Percentiles rank a stretch among this genome's conserved stretches.
These are phyloP conservation scores for Lithophane semibrunnea DNA, from an alignment of 2,888 invertebrate species.

Conservation along the genomic window DNA sequence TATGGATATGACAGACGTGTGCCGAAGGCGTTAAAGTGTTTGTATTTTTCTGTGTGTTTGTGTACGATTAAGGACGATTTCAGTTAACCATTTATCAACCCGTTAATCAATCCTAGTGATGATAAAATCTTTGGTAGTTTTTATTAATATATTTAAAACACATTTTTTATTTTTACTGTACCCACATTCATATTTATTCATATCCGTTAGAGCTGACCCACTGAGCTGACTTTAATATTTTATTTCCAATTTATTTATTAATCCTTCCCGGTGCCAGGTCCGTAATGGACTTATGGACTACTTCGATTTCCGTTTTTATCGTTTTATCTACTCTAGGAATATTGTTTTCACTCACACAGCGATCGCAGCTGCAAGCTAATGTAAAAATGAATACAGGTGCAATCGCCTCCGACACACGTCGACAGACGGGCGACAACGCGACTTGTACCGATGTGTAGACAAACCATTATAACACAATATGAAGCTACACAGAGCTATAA, in stretches of 20 bases:
- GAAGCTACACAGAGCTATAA: slow-evolving; percentile 52
- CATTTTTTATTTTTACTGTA: not conserved
- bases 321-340: slow-evolving; percentile 35
- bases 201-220: not conserved
- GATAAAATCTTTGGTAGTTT: not conserved
- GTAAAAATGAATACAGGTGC: slow-evolving; percentile 46
- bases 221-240: slow-evolving; percentile 16
- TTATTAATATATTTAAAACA: not conserved
- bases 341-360: slow-evolving; percentile 45
- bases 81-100: not conserved
- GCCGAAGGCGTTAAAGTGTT: not conserved
- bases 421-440: slow-evolving; percentile 25
- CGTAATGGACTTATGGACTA: slow-evolving; percentile 18
- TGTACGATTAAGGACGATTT: not conserved
- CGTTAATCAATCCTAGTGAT: not conserved
- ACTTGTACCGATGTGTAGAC: slow-evolving; percentile 40
- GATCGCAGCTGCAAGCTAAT: slow-evolving; percentile 34
- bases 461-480: slow-evolving; percentile 60
- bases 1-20: not conserved
- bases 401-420: slow-evolving; percentile 28
- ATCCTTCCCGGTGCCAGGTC: slow-evolving; percentile 20
- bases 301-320: slow-evolving; percentile 35
- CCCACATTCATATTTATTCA: slow-evolving; percentile 5
- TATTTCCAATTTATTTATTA: slow-evolving; percentile 25
- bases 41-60: not conserved